Percentiles rank a stretch among this genome's conserved stretches.
Conservation (phyloP, 2,888 invertebrate genomes). For the Drosophila leonis region DNA sequence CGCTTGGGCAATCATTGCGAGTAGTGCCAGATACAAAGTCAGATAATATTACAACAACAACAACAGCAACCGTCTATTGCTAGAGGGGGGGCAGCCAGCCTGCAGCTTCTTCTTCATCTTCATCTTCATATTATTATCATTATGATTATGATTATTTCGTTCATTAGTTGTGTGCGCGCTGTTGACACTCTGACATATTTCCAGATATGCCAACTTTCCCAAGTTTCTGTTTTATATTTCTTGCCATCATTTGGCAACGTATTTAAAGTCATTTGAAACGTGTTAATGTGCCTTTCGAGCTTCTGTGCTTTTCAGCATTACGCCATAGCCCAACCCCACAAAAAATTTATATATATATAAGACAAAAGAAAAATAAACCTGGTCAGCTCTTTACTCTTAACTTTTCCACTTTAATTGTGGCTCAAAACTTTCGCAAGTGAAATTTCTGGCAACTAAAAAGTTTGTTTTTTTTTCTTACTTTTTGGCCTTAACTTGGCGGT, state of each 20-base stretch:
- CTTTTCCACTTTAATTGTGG: constrained; percentile 58
- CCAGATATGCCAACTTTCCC: constrained; percentile 67
- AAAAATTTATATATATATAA: constrained; percentile 3
- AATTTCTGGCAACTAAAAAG: constrained; percentile 55
- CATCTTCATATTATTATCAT: constrained; percentile 19
- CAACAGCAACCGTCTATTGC: neutral
- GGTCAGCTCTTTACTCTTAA: constrained; percentile 43
- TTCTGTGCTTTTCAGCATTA: constrained; percentile 53
- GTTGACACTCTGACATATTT: constrained; percentile 66
- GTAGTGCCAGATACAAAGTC: constrained; percentile 45
- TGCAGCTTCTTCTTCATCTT: constrained; percentile 24
- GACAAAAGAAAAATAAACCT: constrained; percentile 21
- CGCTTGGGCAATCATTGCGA: constrained; percentile 37
- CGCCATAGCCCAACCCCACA: constrained; percentile 27
- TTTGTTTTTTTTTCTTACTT: constrained; percentile 7
- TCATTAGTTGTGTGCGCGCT: constrained; percentile 45
- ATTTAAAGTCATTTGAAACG: constrained; percentile 67
- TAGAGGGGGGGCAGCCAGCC: neutral
- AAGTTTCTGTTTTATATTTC: constrained; percentile 47
- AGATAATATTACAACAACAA: constrained; percentile 35
- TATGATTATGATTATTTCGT: constrained; percentile 38
- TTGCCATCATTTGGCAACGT: constrained; percentile 64
- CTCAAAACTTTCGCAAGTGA: constrained; percentile 71
- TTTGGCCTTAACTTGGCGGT: constrained; percentile 26
- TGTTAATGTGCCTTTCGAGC: constrained; percentile 67